Conservation (phyloP, 1,140 invertebrate species). For the Drosophila grimshawi region DNA sequence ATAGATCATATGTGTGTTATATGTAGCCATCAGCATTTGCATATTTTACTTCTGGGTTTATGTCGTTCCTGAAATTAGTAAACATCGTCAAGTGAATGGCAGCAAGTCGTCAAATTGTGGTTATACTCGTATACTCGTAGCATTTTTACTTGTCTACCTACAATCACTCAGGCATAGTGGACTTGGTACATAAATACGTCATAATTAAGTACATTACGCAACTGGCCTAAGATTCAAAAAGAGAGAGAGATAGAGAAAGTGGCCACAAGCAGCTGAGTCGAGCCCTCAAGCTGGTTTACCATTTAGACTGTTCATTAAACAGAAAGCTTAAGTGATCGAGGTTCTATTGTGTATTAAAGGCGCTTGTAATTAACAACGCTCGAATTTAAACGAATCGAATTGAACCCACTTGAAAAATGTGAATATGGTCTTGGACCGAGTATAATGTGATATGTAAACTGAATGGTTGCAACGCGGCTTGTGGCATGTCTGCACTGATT, state of each 20-base stretch:
- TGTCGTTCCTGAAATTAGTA: conserved; percentile 42
- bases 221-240: conserved; percentile 62
- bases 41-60: conserved; percentile 68
- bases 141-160: not conserved
- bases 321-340: not conserved
- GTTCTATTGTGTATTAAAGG: conserved; percentile 24
- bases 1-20: not conserved
- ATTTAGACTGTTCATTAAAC: not conserved
- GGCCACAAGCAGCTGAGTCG: not conserved
- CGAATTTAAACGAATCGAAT: conserved; percentile 2
- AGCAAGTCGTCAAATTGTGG: conserved; percentile 56
- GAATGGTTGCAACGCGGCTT: conserved; percentile 27
- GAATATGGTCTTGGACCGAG: not conserved
- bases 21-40: conserved; percentile 19
- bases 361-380: conserved; percentile 7
- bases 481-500: conserved; percentile 31
- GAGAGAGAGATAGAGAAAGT: conserved; percentile 60
- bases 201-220: conserved; percentile 57
- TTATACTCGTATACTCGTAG: conserved; percentile 17
- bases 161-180: conserved; percentile 29
- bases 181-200: conserved; percentile 35
- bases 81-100: conserved; percentile 64
- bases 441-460: conserved; percentile 28
- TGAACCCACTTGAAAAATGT: conserved; percentile 13
- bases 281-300: conserved; percentile 2